Evolutionary conservation across 2,113 vertebrate genomes (phyloP), one percentile per base, ranked within the genome.

Genomic region (Mus spicilegus): DNA sequence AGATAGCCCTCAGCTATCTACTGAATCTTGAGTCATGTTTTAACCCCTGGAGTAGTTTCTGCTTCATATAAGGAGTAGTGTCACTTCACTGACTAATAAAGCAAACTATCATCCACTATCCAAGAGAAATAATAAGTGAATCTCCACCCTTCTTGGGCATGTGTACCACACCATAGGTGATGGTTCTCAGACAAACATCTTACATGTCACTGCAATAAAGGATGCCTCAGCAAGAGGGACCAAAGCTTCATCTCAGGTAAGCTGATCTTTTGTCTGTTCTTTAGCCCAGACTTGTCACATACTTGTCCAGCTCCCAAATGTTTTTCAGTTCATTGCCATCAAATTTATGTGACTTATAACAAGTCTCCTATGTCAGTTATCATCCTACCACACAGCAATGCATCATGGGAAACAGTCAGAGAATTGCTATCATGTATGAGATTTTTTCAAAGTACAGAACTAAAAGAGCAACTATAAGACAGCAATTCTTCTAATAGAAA

Each of bases 101-200:
- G 61, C 12, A 78, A 78, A 4, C 0, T 1, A 3, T 76, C 4
- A 5, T n/a, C 4, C 8, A 4, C 4, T 56, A 0, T 4, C 1
- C n/a, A 28, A 22, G 16, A 12, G 0, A 0, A 65, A 7, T 58
- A 8, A 20, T 89, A 76, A 87, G 39, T 51, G 82, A 85, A 67
- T 10, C 20, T 81, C 49, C 49, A 39, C 4, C 1, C 3, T 70
- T 4, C 20, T 75, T 30, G 5, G 30, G 30, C 6, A 12, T 69
- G 39, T 87, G 39, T 6, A 13, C 6, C 30, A 42, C 14, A 26
- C 10, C 16, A 0, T 85, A n/a, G 7, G 9, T 36, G 28, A 73
- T 1, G 61, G 36, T 7, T 39, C 28, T 73, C 61, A 54, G 20
- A 91, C 17, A 33, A 9, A 65, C 17, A 72, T 58, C 72, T 58